phyloP scores from a whole-genome alignment of 2,113 vertebrate genomes.

The Malurus melanocephalus region DNA sequence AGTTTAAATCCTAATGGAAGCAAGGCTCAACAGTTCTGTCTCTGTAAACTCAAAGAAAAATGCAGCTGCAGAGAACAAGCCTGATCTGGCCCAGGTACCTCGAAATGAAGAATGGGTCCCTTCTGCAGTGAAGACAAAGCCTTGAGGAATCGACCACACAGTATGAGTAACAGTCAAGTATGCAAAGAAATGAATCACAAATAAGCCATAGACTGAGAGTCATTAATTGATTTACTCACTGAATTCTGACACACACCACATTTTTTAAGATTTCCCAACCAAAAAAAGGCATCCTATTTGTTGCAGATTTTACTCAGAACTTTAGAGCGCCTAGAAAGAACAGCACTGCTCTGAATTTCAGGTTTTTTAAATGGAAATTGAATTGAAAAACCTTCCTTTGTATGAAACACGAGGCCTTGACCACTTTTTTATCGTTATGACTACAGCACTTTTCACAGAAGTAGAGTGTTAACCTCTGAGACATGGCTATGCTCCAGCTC shows the following conservation, averaged over 20 bases:
- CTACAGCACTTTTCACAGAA: not conserved
- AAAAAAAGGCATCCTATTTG: not conserved
- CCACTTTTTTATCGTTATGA: not conserved
- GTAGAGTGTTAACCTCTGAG: conserved; percentile 39
- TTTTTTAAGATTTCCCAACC: not conserved
- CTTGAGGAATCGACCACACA: not conserved
- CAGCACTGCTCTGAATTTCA: not conserved
- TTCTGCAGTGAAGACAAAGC: not conserved
- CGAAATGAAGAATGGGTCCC: not conserved
- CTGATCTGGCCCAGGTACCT: not conserved
- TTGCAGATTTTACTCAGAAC: not conserved
- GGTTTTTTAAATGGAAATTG: not conserved
- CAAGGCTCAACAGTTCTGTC: not conserved
- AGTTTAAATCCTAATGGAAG: not conserved
- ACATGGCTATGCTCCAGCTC: conserved; percentile 6
- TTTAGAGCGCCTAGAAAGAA: not conserved
- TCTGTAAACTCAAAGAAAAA: not conserved
- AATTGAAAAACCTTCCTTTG: not conserved
- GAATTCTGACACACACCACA: not conserved
- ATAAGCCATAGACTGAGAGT: not conserved
- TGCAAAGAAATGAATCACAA: conserved; percentile 21
- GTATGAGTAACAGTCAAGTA: not conserved
- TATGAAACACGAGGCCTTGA: not conserved
- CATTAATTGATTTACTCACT: conserved; percentile 9
- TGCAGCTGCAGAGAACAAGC: not conserved